Evolutionary conservation across 1,140 invertebrate species (phyloP), one percentile per base, ranked within the genome.

Genomic region (Calliopsis andreniformis): DNA sequence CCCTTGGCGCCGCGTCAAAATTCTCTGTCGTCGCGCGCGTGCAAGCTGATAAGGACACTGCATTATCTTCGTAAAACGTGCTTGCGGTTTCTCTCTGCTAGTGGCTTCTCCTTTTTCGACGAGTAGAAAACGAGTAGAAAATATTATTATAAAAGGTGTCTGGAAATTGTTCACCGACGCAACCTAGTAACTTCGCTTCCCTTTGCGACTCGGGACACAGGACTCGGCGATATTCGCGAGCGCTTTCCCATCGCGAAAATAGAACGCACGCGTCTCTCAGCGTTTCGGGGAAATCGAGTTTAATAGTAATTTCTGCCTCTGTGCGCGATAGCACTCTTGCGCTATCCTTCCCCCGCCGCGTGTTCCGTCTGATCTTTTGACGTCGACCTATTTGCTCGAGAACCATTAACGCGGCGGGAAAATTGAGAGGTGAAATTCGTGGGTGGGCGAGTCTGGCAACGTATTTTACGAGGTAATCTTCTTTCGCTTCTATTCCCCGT

Each of bases 221-320:
- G 10, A 39, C 3, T 10, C 10, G 35, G 10, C 35, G 51, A 25
- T 16, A 30, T 25, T 12, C 51, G 51, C 25, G 12, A 3, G 25
- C 25, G 30, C 30, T 39, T 35, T 58, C 32, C 32, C 30, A 6
- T 43, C n/a, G 47, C 35, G 35, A 64, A 55, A 64, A 53, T 73
- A 32, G 23, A 42, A 12, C 23, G 16, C 58, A 18, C 18, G n/a
- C 14, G 23, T 20, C 10, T 20, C 25, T 64, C 28, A 32, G 43
- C 61, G 14, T 43, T 42, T 20, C 49, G 35, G 12, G 20, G 70
- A 14, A 73, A 66, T 73, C 70, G 70, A 73, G 61, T 73, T 66
- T 64, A 64, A 66, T 45, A 66, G 70, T 73, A 73, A 73, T 73
- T 66, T 73, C 70, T 72, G 32, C 3, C 35, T 63, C 69, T 73